Evolutionary conservation across 2,888 invertebrate genomes (phyloP).

Genomic region (Rutpela maculata): DNA sequence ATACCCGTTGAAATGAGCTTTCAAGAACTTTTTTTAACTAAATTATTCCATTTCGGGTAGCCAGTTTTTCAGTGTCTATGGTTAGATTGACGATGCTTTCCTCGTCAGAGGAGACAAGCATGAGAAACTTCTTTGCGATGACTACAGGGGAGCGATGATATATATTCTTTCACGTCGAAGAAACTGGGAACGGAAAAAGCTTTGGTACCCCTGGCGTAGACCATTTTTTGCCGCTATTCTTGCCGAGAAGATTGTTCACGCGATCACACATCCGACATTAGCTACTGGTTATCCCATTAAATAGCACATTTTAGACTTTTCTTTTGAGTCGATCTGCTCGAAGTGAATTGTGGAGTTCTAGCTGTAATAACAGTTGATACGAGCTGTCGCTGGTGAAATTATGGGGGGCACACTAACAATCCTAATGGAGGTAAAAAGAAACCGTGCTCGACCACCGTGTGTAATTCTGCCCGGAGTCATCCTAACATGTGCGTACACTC

Average conservation of each 20-base stretch:
- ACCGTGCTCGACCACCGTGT: constrained; percentile 11
- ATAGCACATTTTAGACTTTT: constrained; percentile 13
- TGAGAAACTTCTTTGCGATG: too few relatives aligned
- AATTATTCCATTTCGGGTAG: too few relatives aligned
- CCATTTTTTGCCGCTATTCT: constrained; percentile 19
- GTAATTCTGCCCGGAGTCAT: not conserved
- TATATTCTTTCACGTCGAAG: too few relatives aligned
- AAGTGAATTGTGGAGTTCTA: constrained; percentile 8
- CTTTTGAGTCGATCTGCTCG: constrained; percentile 5
- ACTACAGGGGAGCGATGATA: too few relatives aligned
- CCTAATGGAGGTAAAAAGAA: constrained; percentile 13
- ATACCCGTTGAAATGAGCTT: too few relatives aligned
- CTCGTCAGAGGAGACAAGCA: too few relatives aligned
- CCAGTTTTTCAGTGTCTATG: too few relatives aligned
- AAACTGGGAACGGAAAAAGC: not conserved
- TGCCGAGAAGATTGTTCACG: constrained; percentile 49
- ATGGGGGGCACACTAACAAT: constrained; percentile 21
- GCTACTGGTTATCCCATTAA: constrained; percentile 59
- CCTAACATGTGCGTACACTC: not conserved
- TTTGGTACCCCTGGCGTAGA: not conserved
- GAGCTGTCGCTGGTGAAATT: constrained; percentile 18
- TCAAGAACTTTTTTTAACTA: too few relatives aligned
- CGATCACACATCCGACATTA: constrained; percentile 60
- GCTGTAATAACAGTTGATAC: constrained; percentile 14
- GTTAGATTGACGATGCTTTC: too few relatives aligned